Conservation (phyloP, 2,888 invertebrate species). For the Scaptomyza polygonia region DNA sequence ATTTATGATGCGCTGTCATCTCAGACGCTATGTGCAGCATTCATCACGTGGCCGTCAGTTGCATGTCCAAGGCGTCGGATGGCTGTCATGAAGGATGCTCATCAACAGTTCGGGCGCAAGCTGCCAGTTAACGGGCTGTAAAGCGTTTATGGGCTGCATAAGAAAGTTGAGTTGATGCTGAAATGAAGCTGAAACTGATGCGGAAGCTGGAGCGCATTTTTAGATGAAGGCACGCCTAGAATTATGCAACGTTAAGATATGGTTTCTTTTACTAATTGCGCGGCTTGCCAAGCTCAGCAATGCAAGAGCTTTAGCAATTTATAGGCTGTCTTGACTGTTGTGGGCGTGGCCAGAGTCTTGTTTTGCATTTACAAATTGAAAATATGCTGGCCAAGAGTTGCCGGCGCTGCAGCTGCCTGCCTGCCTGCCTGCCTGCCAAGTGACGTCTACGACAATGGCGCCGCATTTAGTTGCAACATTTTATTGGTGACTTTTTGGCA, state of each 20-base stretch:
- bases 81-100: slow-evolving; percentile 74
- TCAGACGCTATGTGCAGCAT: slow-evolving; percentile 58
- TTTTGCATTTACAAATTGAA: slow-evolving; percentile 78
- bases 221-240: slow-evolving; percentile 30
- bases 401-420: background rate
- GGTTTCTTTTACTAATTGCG: slow-evolving; percentile 64
- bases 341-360: slow-evolving; percentile 71
- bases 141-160: slow-evolving; percentile 37
- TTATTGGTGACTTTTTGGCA: slow-evolving; percentile 80
- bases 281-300: slow-evolving; percentile 16
- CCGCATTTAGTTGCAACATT: slow-evolving; percentile 80
- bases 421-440: slow-evolving; percentile 44
- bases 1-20: slow-evolving; percentile 68
- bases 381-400: slow-evolving; percentile 57
- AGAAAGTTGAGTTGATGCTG: slow-evolving; percentile 8
- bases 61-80: slow-evolving; percentile 68
- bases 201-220: background rate
- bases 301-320: slow-evolving; percentile 41
- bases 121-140: slow-evolving; percentile 39
- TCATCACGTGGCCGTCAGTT: slow-evolving; percentile 70
- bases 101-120: slow-evolving; percentile 61
- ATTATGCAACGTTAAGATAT: slow-evolving; percentile 33
- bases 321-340: slow-evolving; percentile 61
- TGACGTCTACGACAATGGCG: slow-evolving; percentile 63
- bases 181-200: slow-evolving; percentile 1